phyloP scores from a whole-genome alignment of 2,797 vertebrate species.

The Eulemur mongoz region DNA sequence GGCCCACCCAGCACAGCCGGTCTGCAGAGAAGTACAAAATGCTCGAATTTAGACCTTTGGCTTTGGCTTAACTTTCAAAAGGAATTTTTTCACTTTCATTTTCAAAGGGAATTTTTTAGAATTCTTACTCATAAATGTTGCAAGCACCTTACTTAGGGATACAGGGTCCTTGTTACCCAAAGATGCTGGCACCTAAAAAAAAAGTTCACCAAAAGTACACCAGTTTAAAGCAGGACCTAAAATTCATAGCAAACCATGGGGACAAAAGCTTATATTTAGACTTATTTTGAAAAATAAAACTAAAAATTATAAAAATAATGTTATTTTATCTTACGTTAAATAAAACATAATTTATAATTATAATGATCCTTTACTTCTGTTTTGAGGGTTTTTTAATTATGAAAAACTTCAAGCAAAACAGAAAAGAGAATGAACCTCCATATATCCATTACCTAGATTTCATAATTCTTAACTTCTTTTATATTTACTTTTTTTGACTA shows the following conservation, averaged over 20 bases:
- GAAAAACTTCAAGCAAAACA: neutral
- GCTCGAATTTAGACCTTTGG: neutral
- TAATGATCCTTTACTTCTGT: neutral
- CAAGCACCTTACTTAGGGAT: neutral
- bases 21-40: neutral
- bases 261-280: neutral
- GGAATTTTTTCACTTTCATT: neutral
- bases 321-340: neutral
- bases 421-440: neutral
- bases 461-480: neutral
- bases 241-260: neutral
- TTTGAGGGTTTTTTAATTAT: neutral
- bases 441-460: neutral
- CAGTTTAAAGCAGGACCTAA: neutral
- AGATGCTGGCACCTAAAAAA: neutral
- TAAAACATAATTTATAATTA: neutral
- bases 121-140: neutral
- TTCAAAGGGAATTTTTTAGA: neutral
- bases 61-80: neutral
- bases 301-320: neutral
- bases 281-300: neutral
- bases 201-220: neutral
- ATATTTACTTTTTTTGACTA: neutral
- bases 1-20: rapidly evolving
- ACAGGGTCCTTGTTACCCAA: neutral